phyloP scores from a whole-genome alignment of 1,140 invertebrate species.

The Euschistus heros region DNA sequence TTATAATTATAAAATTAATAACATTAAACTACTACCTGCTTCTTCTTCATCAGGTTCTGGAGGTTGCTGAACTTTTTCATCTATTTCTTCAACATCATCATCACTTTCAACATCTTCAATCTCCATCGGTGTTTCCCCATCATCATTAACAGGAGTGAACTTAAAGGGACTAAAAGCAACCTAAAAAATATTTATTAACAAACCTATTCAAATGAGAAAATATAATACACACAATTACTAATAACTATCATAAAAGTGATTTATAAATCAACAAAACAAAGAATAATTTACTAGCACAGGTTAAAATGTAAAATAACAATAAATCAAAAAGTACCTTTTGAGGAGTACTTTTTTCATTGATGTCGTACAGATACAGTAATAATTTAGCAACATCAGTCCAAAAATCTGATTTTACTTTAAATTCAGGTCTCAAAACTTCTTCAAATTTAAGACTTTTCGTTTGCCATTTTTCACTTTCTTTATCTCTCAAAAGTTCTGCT shows the following conservation, averaged over 20 bases:
- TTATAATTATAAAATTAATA: not conserved
- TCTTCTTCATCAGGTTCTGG: constrained; percentile 20
- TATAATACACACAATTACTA: not conserved
- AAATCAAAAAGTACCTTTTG: constrained; percentile 19
- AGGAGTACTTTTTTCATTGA: constrained; percentile 18
- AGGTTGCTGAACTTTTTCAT: constrained; percentile 8
- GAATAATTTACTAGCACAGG: too few species aligned
- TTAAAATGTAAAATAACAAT: not conserved
- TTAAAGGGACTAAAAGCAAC: constrained; percentile 22
- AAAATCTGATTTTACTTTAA: constrained; percentile 6
- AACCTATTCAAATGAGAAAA: too few species aligned
- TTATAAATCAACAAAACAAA: not conserved
- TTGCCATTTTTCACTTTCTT: constrained; percentile 18
- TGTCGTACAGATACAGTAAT: constrained; percentile 19
- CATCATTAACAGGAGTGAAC: constrained; percentile 9
- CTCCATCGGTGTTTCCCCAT: constrained; percentile 11
- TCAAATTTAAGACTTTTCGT: not conserved
- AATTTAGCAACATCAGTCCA: constrained; percentile 24
- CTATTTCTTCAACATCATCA: constrained; percentile 23
- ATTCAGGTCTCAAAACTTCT: not conserved
- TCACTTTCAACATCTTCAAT: constrained; percentile 19
- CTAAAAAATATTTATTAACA: not conserved
- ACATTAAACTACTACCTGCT: not conserved
- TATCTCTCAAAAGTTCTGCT: constrained; percentile 17
- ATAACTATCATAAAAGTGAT: not conserved